These are phyloP conservation scores for Phyllotreta cruciferae DNA, from an alignment of 2,888 invertebrate genomes.

Conservation along the genomic window DNA sequence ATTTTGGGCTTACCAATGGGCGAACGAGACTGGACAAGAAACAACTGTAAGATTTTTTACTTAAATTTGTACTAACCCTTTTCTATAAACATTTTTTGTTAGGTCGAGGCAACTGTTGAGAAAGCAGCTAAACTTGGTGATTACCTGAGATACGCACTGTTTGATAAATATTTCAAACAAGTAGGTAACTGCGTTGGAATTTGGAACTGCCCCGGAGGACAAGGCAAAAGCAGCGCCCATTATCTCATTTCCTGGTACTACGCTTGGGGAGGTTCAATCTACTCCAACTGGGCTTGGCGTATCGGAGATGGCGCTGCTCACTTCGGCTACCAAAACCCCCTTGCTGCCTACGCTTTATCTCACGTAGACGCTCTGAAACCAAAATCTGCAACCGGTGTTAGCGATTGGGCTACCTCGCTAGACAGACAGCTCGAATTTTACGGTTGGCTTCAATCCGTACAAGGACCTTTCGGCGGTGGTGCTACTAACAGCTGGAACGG, in stretches of 20 bases:
- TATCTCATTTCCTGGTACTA: conserved; percentile 45
- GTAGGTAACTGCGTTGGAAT: conserved; percentile 44
- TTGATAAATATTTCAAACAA: conserved; percentile 47
- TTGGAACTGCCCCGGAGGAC: conserved; percentile 37
- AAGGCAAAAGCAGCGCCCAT: conserved; percentile 45
- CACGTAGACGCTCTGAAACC: conserved; percentile 41
- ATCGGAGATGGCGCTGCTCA: conserved; percentile 46
- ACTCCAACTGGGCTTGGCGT: conserved; percentile 45
- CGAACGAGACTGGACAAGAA: conserved; percentile 34
- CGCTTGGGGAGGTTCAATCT: conserved; percentile 45
- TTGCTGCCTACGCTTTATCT: conserved; percentile 43
- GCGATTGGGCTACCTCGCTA: conserved; percentile 44
- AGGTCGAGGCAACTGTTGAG: conserved; percentile 33
- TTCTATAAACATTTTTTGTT: neutral
- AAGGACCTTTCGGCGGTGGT: conserved; percentile 47
- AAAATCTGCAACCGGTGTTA: conserved; percentile 41
- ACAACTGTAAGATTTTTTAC: conserved; percentile 8
- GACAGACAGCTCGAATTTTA: conserved; percentile 46
- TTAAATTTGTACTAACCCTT: neutral
- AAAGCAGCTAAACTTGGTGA: conserved; percentile 46
- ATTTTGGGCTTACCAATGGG: conserved; percentile 44
- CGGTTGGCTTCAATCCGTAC: conserved; percentile 41
- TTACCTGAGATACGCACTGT: conserved; percentile 43
- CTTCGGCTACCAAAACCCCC: conserved; percentile 47
- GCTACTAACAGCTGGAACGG: conserved; percentile 47